Conservation (phyloP, 2,113 vertebrate genomes). For the Triplophysa siluroides region DNA sequence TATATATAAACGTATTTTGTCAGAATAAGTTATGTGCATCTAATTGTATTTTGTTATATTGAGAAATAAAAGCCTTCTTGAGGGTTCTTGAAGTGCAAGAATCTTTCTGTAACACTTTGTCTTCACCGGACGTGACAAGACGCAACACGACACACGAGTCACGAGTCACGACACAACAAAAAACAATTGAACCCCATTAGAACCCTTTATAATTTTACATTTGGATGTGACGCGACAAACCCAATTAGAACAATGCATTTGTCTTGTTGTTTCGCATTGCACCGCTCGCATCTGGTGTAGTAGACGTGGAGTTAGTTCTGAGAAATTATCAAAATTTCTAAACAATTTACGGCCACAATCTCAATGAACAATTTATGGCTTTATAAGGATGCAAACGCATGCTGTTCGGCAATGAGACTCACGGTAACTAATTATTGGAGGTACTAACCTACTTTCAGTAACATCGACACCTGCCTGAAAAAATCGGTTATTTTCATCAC, state of each 20-base stretch:
- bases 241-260: too few species aligned
- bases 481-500: background rate
- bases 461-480: constrained; percentile 25
- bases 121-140: too few species aligned
- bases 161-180: too few species aligned
- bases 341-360: too few species aligned
- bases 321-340: background rate
- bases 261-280: too few species aligned
- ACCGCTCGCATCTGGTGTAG: too few species aligned
- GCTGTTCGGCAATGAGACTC: background rate
- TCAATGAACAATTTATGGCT: background rate
- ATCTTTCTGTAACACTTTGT: background rate
- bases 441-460: constrained; percentile 40
- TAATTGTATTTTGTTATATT: background rate
- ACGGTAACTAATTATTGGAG: constrained; percentile 41
- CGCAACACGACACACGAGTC: too few species aligned
- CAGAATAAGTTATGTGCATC: background rate
- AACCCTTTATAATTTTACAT: too few species aligned
- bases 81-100: background rate
- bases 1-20: too few species aligned
- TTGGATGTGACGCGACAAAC: too few species aligned
- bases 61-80: background rate
- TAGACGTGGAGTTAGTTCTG: background rate
- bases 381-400: background rate
- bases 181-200: too few species aligned